Conservation (phyloP, 92 coral and sea anemone genomes). For the Metridium senile region DNA sequence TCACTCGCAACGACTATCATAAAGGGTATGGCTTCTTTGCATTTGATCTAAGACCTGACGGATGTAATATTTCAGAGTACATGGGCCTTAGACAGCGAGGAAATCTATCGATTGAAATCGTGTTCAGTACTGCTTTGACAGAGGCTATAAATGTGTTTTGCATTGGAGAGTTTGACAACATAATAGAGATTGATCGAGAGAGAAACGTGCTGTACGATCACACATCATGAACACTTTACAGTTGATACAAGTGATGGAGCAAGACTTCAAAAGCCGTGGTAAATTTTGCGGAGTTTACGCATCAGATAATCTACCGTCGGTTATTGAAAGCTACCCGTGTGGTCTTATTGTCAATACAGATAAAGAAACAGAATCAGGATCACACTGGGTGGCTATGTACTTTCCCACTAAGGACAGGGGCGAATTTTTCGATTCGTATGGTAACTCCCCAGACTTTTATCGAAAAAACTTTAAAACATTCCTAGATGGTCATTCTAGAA, state of each 20-base stretch:
- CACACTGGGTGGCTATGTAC: slow-evolving; percentile 45
- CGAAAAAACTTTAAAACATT: slow-evolving; percentile 23
- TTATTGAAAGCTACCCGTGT: slow-evolving; percentile 13
- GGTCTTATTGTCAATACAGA: slow-evolving; percentile 20
- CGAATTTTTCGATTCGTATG: slow-evolving; percentile 44
- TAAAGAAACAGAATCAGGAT: slow-evolving; percentile 8
- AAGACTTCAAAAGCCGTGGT: slow-evolving; percentile 26
- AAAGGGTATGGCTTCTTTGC: slow-evolving; percentile 32
- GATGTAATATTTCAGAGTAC: slow-evolving; percentile 29
- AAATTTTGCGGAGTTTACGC: slow-evolving; percentile 20
- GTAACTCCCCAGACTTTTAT: slow-evolving; percentile 30
- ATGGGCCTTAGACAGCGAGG: slow-evolving; percentile 37
- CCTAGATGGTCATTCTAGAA: slow-evolving; percentile 6
- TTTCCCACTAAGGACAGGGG: slow-evolving; percentile 16
- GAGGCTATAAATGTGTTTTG: slow-evolving; percentile 39
- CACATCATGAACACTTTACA: slow-evolving; percentile 43
- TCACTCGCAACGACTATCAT: slow-evolving; percentile 41
- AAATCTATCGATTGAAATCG: slow-evolving; percentile 32
- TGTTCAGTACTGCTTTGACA: slow-evolving; percentile 18
- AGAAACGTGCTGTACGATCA: slow-evolving; percentile 43
- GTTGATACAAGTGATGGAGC: slow-evolving; percentile 5
- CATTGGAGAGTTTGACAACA: slow-evolving; percentile 29
- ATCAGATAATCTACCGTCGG: slow-evolving; percentile 25
- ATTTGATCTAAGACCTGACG: slow-evolving; percentile 42
- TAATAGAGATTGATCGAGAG: slow-evolving; percentile 35